Conservation (phyloP, 2,113 vertebrate genomes). For the Clinocottus analis region DNA sequence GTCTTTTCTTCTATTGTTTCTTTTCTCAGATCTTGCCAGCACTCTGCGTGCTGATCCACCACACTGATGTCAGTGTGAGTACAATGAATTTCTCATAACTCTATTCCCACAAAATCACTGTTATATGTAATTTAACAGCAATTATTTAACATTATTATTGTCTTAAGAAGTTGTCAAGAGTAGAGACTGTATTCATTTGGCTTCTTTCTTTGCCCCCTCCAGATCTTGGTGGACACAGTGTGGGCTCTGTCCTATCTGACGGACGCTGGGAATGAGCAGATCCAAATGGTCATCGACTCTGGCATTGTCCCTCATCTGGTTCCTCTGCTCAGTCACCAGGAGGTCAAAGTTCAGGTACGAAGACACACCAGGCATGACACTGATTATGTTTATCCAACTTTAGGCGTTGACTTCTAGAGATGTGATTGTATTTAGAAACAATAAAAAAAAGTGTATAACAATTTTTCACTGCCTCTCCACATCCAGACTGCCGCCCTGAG, state of each 20-base stretch:
- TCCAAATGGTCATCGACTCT: constrained; percentile 99
- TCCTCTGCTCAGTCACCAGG: constrained; percentile 97
- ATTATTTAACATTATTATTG: no score
- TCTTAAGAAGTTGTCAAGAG: background rate
- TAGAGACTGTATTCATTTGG: background rate
- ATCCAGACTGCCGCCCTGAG: constrained; percentile 94
- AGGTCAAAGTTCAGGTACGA: constrained; percentile 98
- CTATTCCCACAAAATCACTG: background rate
- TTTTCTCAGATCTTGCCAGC: constrained; percentile 92
- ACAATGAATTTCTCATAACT: background rate
- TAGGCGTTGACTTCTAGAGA: background rate
- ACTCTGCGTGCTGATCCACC: constrained; percentile 97
- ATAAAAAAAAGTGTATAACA: background rate
- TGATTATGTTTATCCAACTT: background rate
- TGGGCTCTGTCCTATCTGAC: constrained; percentile 99
- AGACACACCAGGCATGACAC: background rate
- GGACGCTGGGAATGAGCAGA: constrained; percentile 98
- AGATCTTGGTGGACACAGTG: constrained; percentile 99
- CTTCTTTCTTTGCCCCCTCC: constrained; percentile 5
- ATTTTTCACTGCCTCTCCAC: background rate
- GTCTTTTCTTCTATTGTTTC: constrained; percentile 1
- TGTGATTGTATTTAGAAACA: background rate
- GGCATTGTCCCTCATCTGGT: constrained; percentile 97
- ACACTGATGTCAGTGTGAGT: constrained; percentile 99
- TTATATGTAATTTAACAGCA: no score